A percentile compares a stretch with the other conserved stretches of the same genome.
Conservation (phyloP, 2,888 invertebrate species). For the Beris chalybata region DNA sequence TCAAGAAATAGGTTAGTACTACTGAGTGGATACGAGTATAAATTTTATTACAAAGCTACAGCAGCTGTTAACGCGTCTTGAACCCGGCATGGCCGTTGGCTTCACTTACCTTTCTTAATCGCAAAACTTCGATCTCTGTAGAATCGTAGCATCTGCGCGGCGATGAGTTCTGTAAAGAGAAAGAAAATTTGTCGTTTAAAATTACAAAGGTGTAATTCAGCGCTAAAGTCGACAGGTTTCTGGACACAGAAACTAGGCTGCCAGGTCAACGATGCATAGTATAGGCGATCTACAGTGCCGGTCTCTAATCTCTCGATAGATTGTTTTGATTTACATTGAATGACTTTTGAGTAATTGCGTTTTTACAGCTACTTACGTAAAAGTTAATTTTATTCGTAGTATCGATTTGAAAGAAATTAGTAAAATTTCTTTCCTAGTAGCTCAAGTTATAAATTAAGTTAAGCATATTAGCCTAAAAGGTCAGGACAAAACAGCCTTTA, state of each 20-base stretch:
- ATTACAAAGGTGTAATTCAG: background rate
- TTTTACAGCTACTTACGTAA: too few relatives aligned
- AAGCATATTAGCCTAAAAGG: too few relatives aligned
- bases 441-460: too few relatives aligned
- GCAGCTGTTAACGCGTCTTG: background rate
- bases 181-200: constrained; percentile 6
- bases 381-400: too few relatives aligned
- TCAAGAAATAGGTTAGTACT: too few relatives aligned
- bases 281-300: too few relatives aligned
- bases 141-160: constrained; percentile 36
- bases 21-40: background rate
- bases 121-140: constrained; percentile 38
- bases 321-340: too few relatives aligned
- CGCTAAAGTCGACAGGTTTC: background rate
- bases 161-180: constrained; percentile 34
- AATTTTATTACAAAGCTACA: constrained; percentile 1
- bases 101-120: constrained; percentile 38
- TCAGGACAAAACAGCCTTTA: too few relatives aligned
- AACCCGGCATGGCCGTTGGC: background rate
- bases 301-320: too few relatives aligned
- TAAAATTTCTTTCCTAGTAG: too few relatives aligned
- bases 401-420: too few relatives aligned
- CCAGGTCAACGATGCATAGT: background rate
- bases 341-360: too few relatives aligned
- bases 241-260: constrained; percentile 2